These are phyloP conservation scores for Heteromurus nitidus DNA, from an alignment of 2,888 invertebrate genomes.

Conservation along the genomic window DNA sequence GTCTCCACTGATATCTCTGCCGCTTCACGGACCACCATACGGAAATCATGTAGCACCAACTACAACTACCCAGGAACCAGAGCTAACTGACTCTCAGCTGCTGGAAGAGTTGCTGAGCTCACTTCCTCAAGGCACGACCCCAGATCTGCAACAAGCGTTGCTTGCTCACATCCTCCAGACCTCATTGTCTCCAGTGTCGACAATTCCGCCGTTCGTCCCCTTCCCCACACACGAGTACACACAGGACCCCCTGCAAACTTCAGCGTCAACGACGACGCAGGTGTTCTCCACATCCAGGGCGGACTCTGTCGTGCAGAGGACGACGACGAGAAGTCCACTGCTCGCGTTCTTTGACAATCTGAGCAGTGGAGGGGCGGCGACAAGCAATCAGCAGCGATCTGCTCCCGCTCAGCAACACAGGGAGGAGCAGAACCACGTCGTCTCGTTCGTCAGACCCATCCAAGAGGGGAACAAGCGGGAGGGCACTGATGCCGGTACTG, in stretches of 20 bases:
- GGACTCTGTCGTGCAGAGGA: not conserved
- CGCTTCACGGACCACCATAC: too few species aligned
- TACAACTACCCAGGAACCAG: not conserved
- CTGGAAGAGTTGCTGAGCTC: not conserved
- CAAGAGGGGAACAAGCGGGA: not conserved
- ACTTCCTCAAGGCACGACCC: not conserved
- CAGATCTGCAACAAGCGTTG: not conserved
- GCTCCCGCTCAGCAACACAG: not conserved
- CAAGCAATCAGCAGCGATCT: not conserved
- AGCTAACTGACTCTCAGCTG: not conserved
- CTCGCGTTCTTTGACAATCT: constrained; percentile 16
- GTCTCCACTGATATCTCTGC: too few species aligned
- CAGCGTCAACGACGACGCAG: constrained; percentile 33
- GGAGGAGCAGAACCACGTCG: constrained; percentile 17
- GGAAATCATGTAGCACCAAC: not conserved
- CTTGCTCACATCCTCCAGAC: not conserved
- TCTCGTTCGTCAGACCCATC: constrained; percentile 22
- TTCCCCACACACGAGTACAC: constrained; percentile 1
- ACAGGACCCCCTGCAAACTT: constrained; percentile 11
- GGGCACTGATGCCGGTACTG: not conserved
- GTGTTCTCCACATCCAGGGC: constrained; percentile 18
- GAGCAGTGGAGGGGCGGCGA: not conserved
- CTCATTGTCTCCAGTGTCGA: not conserved
- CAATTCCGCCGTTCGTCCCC: not conserved
- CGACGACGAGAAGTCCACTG: constrained; percentile 30